Evolutionary conservation across 2,113 vertebrate species (phyloP).

Genomic region (Lophochroa leadbeateri): DNA sequence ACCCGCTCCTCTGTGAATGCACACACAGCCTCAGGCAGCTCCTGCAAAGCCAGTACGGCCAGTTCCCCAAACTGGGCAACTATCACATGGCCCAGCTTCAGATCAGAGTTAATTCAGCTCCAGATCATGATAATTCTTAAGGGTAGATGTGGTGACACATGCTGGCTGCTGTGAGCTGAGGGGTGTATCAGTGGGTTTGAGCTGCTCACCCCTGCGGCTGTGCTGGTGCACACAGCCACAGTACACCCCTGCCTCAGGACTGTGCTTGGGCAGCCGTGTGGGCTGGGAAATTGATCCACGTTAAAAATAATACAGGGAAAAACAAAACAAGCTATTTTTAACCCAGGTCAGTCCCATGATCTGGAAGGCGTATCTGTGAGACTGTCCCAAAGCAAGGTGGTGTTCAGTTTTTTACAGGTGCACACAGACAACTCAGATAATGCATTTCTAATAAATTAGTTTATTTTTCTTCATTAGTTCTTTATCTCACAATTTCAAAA

Average conservation of each 20-base stretch:
- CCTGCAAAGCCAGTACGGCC: background rate
- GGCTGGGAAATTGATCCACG: background rate
- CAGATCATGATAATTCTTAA: background rate
- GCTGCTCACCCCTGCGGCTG: background rate
- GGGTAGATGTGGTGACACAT: background rate
- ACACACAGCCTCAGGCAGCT: background rate
- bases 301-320: conserved; percentile 7
- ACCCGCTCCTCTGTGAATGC: background rate
- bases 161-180: background rate
- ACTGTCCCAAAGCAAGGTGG: background rate
- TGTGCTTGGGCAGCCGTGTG: background rate
- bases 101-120: background rate
- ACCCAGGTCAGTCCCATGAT: background rate
- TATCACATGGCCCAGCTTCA: fast-evolving
- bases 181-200: background rate
- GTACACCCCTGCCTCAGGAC: background rate
- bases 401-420: background rate
- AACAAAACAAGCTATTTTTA: conserved; percentile 21
- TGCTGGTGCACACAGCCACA: background rate
- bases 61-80: background rate
- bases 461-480: background rate
- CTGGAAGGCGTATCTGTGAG: background rate
- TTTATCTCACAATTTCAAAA: background rate
- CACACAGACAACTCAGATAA: background rate
- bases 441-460: background rate